Evolutionary conservation across 2,113 vertebrate genomes (phyloP), one percentile per base, ranked within the genome.

Genomic region (Coptodon rendalli): DNA sequence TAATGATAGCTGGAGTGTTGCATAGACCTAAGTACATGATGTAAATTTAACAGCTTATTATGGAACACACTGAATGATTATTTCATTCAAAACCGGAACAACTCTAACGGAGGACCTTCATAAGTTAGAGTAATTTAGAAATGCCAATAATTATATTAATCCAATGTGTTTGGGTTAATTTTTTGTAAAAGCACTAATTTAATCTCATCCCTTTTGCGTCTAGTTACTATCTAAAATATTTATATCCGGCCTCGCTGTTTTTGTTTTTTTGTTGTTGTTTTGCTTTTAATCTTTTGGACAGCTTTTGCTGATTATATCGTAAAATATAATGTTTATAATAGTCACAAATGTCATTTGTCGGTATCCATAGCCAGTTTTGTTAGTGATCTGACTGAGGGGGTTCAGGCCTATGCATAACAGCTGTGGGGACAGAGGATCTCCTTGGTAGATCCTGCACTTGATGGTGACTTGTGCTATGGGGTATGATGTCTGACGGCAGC

Each of bases 1-100:
- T 54, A 54, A 12, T 92, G 89, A 95, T 90, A 91, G 91, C 88
- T 91, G 88, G 86, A 92, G 92, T 91, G 91, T 81, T 87, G 89
- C 48, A 38, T 9, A 43, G 89, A 82, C 90, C 85, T 88, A 57
- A 86, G 89, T 89, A 89, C 87, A 92, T 88, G 84, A 80, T 80
- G 48, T 91, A 82, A 90, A 91, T 91, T 83, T 88, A 89, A 91
- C 90, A 86, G 17, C 89, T 91, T 90, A 93, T 90, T 89, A 66
- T 89, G 53, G 43, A 86, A 83, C 80, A 89, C 54, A 91, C 80
- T 91, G 80, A 89, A 88, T 80, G 66, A 83, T 53, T 71, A 50
- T 88, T 90, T 89, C 43, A 89, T 73, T 81, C 59, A 73, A 81
- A 90, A 73, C 50, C 76, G 53, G 83, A 81, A 84, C 71, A 87